phyloP scores from a whole-genome alignment of 2,888 invertebrate genomes.

The Brenthis hecate region DNA sequence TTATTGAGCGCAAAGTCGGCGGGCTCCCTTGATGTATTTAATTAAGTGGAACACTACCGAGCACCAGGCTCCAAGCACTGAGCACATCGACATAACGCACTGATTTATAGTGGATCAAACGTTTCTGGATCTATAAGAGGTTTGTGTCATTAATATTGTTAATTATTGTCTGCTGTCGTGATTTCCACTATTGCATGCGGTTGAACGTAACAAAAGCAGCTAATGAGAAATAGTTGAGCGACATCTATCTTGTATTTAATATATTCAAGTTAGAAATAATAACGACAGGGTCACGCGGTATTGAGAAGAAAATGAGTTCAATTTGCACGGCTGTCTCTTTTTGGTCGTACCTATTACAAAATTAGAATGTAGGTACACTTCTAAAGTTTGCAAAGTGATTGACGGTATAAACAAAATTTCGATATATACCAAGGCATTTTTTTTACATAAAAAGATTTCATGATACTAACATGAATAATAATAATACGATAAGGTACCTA shows the following conservation, averaged over 20 bases:
- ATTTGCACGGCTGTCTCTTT: conserved; percentile 37
- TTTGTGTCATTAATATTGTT: conserved; percentile 61
- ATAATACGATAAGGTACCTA: conserved; percentile 13
- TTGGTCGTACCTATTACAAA: conserved; percentile 14
- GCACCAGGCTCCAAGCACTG: conserved; percentile 38
- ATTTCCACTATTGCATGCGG: conserved; percentile 45
- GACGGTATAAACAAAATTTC: background rate
- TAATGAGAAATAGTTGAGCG: conserved; percentile 39
- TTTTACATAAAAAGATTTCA: conserved; percentile 23
- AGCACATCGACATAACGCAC: conserved; percentile 55
- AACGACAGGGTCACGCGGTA: conserved; percentile 29
- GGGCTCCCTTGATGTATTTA: conserved; percentile 66
- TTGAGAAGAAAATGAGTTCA: conserved; percentile 35
- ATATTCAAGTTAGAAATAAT: conserved; percentile 30
- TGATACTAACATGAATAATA: conserved; percentile 28
- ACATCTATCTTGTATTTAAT: conserved; percentile 39
- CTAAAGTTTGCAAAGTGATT: conserved; percentile 5
- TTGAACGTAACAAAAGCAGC: conserved; percentile 36
- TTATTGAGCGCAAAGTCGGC: conserved; percentile 48
- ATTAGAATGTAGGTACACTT: conserved; percentile 2
- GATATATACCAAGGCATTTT: conserved; percentile 1
- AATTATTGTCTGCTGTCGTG: conserved; percentile 59
- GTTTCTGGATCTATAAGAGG: conserved; percentile 53
- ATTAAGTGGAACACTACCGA: conserved; percentile 69
- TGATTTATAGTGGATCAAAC: conserved; percentile 66